A percentile compares a stretch with the other conserved stretches of the same genome.
phyloP scores from a whole-genome alignment of 2,113 vertebrate genomes.

The Cebidichthys violaceus region DNA sequence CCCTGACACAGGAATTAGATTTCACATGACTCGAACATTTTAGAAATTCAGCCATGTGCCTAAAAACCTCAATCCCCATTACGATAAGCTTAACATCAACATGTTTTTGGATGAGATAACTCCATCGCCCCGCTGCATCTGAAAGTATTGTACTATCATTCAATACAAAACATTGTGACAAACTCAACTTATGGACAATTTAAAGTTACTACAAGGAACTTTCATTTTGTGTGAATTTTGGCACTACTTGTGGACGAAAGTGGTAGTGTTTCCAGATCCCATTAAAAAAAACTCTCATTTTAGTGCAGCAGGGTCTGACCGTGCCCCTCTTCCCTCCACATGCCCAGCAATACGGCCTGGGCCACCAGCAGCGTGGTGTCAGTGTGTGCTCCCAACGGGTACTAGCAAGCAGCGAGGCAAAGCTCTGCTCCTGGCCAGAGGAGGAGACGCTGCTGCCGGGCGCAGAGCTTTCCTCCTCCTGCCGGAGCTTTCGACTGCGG shows the following conservation, averaged over 20 bases:
- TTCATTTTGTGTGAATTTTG: background rate
- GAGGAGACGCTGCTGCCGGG: too few species aligned
- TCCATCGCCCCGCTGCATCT: background rate
- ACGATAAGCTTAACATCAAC: background rate
- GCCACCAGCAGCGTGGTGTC: too few species aligned
- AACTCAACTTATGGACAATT: constrained; percentile 4
- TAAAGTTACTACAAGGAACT: background rate
- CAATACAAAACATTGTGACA: constrained; percentile 11
- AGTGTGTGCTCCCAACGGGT: too few species aligned
- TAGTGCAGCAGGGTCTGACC: too few species aligned
- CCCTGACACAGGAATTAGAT: constrained; percentile 36
- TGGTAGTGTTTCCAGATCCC: background rate
- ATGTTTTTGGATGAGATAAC: background rate
- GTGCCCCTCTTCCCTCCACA: too few species aligned
- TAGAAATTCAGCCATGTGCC: constrained; percentile 26
- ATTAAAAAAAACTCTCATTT: background rate
- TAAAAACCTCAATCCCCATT: constrained; percentile 40
- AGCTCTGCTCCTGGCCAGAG: too few species aligned
- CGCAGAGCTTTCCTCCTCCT: too few species aligned
- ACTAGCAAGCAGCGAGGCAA: too few species aligned
- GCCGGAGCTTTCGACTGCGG: too few species aligned
- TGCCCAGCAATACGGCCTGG: too few species aligned
- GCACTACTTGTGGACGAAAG: background rate
- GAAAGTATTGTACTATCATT: constrained; percentile 1
- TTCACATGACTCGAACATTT: constrained; percentile 19